Percentiles rank a stretch among this genome's conserved stretches.
These are phyloP conservation scores for Melospiza melodia DNA, from an alignment of 2,113 vertebrate genomes.

Conservation along the genomic window DNA sequence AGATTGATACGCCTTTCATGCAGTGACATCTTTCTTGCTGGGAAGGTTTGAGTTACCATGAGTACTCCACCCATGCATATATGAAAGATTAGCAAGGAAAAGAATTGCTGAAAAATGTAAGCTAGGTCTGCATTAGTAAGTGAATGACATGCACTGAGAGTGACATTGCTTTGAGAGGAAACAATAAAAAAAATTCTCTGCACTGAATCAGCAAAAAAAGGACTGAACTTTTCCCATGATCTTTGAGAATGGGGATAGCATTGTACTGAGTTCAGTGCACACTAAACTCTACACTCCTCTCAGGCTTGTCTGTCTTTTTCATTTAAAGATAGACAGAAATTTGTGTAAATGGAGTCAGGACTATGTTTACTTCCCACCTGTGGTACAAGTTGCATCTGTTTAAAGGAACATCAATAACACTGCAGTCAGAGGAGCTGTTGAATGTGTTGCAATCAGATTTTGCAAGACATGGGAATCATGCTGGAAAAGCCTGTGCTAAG, in stretches of 20 bases:
- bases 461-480: background rate
- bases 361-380: background rate
- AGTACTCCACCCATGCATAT: slow-evolving; percentile 27
- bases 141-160: background rate
- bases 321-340: background rate
- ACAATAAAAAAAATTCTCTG: background rate
- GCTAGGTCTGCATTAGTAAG: background rate
- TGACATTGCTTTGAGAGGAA: background rate
- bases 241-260: background rate
- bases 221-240: background rate
- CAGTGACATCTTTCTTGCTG: background rate
- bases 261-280: background rate
- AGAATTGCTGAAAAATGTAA: slow-evolving; percentile 20
- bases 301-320: background rate
- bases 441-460: background rate
- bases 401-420: background rate
- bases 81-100: slow-evolving; percentile 39
- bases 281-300: background rate
- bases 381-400: background rate
- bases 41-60: slow-evolving; percentile 10
- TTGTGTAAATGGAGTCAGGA: background rate
- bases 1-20: background rate
- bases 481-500: background rate
- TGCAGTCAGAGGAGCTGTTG: background rate
- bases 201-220: background rate